A percentile compares a stretch with the other conserved stretches of the same genome.
Evolutionary conservation across 2,888 invertebrate species (phyloP).

Genomic region (Tupiocoris notatus): DNA sequence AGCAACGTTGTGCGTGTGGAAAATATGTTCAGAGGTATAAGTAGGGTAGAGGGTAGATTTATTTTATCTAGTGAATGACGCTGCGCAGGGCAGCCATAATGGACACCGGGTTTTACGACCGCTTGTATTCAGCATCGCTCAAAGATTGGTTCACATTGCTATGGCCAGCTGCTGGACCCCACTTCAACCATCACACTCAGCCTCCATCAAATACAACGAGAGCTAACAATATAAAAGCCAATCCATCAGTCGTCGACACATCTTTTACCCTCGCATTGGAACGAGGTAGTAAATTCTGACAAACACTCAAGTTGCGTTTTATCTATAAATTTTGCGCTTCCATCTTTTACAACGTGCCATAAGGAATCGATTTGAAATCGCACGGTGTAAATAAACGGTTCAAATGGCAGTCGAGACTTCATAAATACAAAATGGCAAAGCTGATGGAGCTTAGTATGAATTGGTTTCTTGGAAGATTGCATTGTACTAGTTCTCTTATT

Average conservation of each 20-base stretch:
- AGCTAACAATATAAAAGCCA: conserved; percentile 21
- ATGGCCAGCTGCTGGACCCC: background rate
- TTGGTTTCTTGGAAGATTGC: no score
- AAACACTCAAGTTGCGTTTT: background rate
- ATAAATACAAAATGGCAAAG: no score
- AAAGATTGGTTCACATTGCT: background rate
- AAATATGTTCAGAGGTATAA: background rate
- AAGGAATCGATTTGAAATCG: background rate
- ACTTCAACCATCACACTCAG: background rate
- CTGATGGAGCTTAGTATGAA: no score
- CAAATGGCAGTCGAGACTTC: background rate
- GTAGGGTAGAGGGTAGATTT: background rate
- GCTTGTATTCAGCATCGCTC: background rate
- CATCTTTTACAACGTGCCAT: background rate
- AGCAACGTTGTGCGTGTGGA: background rate
- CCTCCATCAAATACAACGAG: background rate
- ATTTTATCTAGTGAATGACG: background rate
- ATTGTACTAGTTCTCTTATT: no score
- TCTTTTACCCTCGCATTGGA: conserved; percentile 18
- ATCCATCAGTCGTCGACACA: conserved; percentile 36
- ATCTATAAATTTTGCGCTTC: background rate
- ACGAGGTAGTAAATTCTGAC: background rate
- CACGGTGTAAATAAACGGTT: background rate
- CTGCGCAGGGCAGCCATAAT: background rate
- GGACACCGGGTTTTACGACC: background rate